Evolutionary conservation across 1,140 invertebrate species (phyloP).

Genomic region (Achatina immaculata): DNA sequence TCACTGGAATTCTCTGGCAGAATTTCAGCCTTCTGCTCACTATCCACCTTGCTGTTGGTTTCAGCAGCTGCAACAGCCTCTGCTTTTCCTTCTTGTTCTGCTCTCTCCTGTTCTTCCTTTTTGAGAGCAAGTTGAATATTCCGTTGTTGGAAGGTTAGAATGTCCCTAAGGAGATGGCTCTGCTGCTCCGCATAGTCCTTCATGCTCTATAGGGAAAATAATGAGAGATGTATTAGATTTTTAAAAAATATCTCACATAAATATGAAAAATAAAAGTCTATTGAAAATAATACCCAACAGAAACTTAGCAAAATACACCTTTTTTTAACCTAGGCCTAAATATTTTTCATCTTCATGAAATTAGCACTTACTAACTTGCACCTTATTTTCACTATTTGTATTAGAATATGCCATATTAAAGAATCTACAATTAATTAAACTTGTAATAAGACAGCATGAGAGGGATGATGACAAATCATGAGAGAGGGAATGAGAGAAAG

Average conservation of each 20-base stretch:
- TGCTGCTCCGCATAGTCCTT: conserved; percentile 72
- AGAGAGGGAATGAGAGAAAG: no score
- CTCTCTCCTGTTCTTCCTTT: conserved; percentile 54
- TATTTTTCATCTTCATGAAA: no score
- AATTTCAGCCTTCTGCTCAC: neutral
- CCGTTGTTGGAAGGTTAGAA: conserved; percentile 57
- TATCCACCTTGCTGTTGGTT: neutral
- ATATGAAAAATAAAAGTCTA: no score
- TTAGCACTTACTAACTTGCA: no score
- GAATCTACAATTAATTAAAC: no score
- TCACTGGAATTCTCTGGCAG: neutral
- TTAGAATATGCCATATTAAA: no score
- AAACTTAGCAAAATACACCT: no score
- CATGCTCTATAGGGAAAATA: conserved; percentile 59
- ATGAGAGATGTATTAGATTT: neutral
- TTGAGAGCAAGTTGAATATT: conserved; percentile 57
- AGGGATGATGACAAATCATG: no score
- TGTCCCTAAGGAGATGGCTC: conserved; percentile 63
- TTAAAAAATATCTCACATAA: neutral
- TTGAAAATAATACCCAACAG: no score
- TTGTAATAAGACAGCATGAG: no score
- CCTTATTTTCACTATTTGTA: no score
- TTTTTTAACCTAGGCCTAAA: no score
- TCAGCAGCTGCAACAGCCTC: conserved; percentile 36
- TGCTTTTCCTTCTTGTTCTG: conserved; percentile 49